Conservation (phyloP, 2,888 invertebrate species). For the Pammene fasciana region DNA sequence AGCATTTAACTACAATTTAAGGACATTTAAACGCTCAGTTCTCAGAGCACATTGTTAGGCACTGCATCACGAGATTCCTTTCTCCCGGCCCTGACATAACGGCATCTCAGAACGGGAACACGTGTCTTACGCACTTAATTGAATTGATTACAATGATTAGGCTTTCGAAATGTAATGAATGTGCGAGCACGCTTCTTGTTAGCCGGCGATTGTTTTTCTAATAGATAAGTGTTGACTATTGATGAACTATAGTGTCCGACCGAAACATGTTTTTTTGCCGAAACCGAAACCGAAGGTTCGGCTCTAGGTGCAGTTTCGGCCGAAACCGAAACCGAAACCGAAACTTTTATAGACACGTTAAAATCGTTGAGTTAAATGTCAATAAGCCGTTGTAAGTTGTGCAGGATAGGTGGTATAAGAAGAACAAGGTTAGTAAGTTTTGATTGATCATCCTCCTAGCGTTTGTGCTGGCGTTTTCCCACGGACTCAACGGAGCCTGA, state of each 20-base stretch:
- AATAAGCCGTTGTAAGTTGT: too few relatives aligned
- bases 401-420: too few relatives aligned
- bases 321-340: too few relatives aligned
- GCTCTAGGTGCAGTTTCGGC: too few relatives aligned
- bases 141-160: slow-evolving; percentile 34
- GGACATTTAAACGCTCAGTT: neutral
- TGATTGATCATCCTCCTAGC: too few relatives aligned
- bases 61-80: slow-evolving; percentile 22
- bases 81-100: slow-evolving; percentile 35
- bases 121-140: slow-evolving; percentile 35
- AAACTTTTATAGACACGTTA: too few relatives aligned
- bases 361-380: too few relatives aligned
- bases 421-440: too few relatives aligned
- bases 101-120: slow-evolving; percentile 31
- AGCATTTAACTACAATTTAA: neutral
- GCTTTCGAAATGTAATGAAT: slow-evolving; percentile 34
- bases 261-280: too few relatives aligned
- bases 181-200: slow-evolving; percentile 8
- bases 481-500: too few relatives aligned
- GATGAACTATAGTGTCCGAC: slow-evolving; percentile 16
- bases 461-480: too few relatives aligned
- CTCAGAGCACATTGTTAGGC: slow-evolving; percentile 19
- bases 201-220: slow-evolving; percentile 19
- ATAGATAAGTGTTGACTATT: slow-evolving; percentile 23
- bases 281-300: too few relatives aligned